A percentile compares a stretch with the other conserved stretches of the same genome.
phyloP scores from a whole-genome alignment of 2,797 vertebrate species.

The Crax fasciolata region DNA sequence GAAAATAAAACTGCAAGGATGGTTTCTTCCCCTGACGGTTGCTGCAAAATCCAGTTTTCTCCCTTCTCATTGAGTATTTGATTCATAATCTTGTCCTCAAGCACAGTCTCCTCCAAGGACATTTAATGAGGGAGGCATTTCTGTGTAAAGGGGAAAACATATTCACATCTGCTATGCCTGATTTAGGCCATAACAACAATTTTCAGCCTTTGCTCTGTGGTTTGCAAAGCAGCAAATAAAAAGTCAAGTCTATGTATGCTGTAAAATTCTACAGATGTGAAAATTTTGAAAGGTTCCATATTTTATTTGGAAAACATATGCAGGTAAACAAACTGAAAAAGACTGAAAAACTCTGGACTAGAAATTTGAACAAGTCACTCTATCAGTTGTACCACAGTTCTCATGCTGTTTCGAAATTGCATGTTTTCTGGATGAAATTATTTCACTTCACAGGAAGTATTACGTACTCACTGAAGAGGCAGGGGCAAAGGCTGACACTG shows the following conservation, averaged over 20 bases:
- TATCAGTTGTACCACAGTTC: background rate
- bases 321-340: slow-evolving; percentile 5
- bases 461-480: background rate
- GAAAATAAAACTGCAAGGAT: background rate
- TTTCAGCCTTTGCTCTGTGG: slow-evolving; percentile 1
- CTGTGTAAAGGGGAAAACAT: background rate
- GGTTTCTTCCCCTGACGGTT: background rate
- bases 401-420: background rate
- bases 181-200: background rate
- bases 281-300: background rate
- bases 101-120: background rate
- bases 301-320: slow-evolving; percentile 14
- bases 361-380: background rate
- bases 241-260: background rate
- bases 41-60: background rate
- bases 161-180: background rate
- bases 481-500: background rate
- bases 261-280: background rate
- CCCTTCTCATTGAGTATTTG: background rate
- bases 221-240: slow-evolving; percentile 26
- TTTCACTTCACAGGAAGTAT: background rate
- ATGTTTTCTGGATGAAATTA: background rate
- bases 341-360: background rate
- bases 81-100: background rate
- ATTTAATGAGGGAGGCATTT: slow-evolving; percentile 19